A percentile compares a stretch with the other conserved stretches of the same genome.
Conservation (phyloP, 2,888 invertebrate species). For the Aleiodes testaceus region DNA sequence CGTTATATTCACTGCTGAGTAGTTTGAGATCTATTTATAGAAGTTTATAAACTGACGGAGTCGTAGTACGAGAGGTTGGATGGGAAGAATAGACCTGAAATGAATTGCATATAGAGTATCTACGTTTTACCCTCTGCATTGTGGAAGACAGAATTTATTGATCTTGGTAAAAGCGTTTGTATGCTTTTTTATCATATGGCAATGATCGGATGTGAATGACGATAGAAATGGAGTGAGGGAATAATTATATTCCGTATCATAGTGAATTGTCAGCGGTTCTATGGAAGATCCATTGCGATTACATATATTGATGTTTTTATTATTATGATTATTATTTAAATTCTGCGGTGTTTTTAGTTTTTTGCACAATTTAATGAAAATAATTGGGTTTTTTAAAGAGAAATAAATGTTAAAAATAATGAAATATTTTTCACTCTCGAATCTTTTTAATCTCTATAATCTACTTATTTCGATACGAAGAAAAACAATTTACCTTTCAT, state of each 20-base stretch:
- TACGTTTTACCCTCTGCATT: neutral
- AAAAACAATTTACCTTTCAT: too few species aligned
- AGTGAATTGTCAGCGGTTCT: too few species aligned
- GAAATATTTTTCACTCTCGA: too few species aligned
- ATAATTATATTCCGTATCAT: neutral
- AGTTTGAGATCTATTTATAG: slow-evolving; percentile 2
- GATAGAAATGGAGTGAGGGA: neutral
- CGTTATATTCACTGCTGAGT: neutral
- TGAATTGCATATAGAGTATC: slow-evolving; percentile 12
- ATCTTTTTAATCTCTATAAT: too few species aligned
- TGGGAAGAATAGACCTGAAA: slow-evolving; percentile 5
- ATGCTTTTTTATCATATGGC: neutral
- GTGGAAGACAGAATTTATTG: neutral
- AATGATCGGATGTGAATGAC: too few species aligned
- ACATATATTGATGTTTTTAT: too few species aligned
- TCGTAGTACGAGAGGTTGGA: neutral
- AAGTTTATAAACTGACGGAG: slow-evolving; percentile 17
- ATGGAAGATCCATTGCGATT: too few species aligned
- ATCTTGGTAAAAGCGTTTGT: neutral
- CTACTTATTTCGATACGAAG: too few species aligned
- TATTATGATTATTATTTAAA: neutral
- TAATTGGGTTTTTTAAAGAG: too few species aligned
- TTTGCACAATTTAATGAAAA: too few species aligned
- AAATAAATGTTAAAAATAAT: too few species aligned
- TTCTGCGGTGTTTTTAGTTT: neutral